Percentiles rank a stretch among this genome's conserved stretches.
Evolutionary conservation across 2,888 invertebrate genomes (phyloP).

Genomic region (Cremastinae sp.): DNA sequence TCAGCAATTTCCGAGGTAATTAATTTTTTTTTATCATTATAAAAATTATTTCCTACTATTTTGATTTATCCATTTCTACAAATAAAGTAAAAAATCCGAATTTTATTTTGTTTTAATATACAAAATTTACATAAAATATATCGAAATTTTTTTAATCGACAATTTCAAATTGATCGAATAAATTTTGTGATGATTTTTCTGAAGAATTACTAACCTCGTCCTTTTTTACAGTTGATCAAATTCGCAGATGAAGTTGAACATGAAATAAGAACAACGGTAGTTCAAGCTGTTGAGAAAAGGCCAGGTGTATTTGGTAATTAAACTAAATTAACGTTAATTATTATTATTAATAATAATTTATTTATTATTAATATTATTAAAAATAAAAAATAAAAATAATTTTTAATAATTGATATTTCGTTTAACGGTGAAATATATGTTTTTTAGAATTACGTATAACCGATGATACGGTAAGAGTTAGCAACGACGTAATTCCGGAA

Average conservation of each 20-base stretch:
- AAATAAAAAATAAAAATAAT: too few species aligned
- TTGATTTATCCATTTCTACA: neutral
- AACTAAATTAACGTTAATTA: neutral
- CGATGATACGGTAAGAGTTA: slow-evolving; percentile 83
- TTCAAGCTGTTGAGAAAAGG: slow-evolving; percentile 87
- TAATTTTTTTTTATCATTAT: slow-evolving; percentile 22
- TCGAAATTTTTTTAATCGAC: slow-evolving; percentile 23
- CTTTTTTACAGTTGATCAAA: slow-evolving; percentile 86
- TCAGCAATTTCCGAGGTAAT: slow-evolving; percentile 85
- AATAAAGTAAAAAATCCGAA: neutral
- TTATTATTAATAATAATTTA: neutral
- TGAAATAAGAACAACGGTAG: slow-evolving; percentile 87
- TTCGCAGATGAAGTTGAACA: slow-evolving; percentile 86
- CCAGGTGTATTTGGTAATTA: slow-evolving; percentile 84
- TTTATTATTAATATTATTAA: too few species aligned
- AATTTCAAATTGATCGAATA: neutral
- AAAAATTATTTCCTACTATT: too few species aligned
- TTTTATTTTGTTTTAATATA: neutral
- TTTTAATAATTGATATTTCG: too few species aligned
- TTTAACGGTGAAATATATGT: slow-evolving; percentile 6
- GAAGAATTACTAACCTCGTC: slow-evolving; percentile 30
- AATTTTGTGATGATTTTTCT: neutral
- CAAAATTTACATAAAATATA: slow-evolving; percentile 8
- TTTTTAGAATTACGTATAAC: slow-evolving; percentile 83
- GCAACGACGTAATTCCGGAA: slow-evolving; percentile 81